phyloP scores from a whole-genome alignment of 2,888 invertebrate genomes.

The Thecocarcelia acutangulata region DNA sequence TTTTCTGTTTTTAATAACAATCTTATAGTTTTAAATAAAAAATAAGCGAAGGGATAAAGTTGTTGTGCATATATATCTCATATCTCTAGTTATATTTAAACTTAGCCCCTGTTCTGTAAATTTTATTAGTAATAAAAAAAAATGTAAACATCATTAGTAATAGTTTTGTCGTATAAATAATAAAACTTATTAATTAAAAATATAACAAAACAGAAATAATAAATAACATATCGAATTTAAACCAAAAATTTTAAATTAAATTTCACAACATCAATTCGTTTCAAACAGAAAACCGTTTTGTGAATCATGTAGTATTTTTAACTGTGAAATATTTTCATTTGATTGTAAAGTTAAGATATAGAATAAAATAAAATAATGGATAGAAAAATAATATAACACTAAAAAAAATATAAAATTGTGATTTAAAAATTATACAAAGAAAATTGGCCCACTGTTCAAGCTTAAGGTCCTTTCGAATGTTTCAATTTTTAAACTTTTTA shows the following conservation, averaged over 20 bases:
- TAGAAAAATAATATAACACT: conserved; percentile 34
- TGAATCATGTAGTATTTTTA: conserved; percentile 26
- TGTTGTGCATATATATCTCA: conserved; percentile 61
- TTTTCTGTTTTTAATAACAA: too few species aligned
- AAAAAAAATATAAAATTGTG: conserved; percentile 19
- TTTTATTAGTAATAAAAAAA: too few species aligned
- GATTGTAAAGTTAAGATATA: conserved; percentile 38
- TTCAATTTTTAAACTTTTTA: too few species aligned
- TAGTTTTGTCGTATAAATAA: too few species aligned
- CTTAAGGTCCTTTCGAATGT: too few species aligned
- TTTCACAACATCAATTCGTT: conserved; percentile 12
- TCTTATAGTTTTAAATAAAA: too few species aligned
- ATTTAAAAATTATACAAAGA: not conserved
- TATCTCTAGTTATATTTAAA: conserved; percentile 50
- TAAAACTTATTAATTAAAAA: conserved; percentile 12
- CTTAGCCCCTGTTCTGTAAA: too few species aligned
- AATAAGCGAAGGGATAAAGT: too few species aligned
- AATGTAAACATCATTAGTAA: too few species aligned
- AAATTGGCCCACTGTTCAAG: too few species aligned
- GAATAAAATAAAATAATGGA: conserved; percentile 38
- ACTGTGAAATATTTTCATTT: conserved; percentile 21
- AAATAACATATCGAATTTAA: conserved; percentile 80
- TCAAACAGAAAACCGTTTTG: not conserved
- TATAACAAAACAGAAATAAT: conserved; percentile 11
- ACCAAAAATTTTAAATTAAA: conserved; percentile 71